Base-by-base conservation (phyloP, 1,140 invertebrate species). In the Drosophila littoralis region DNA sequence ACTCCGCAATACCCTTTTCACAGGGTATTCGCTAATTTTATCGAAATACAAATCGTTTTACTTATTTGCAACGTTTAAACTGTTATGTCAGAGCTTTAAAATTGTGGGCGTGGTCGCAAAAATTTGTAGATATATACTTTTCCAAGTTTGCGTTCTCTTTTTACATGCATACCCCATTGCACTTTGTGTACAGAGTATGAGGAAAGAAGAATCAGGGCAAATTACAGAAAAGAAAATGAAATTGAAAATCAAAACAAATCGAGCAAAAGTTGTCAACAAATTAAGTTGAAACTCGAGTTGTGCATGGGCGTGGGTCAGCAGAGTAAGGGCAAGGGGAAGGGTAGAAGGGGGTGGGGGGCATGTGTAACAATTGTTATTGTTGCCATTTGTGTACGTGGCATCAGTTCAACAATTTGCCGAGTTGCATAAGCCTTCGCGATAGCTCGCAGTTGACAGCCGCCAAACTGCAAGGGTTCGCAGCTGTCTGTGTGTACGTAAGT, bases 161-260 rank as follows among this genome's bases (percentile, higher is more conserved):
- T 5, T 28, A 28, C 5, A 28, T 28, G 22, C 22, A 28, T 28
- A 28, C 22, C 22, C 22, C 22, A 12, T 17, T 48, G 15, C 43
- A 22, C 8, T 0, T 8, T 12, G 10, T 17, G 22, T 9, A 13
- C 9, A 38, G 35, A 42, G n/a, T 2, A 55, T 36, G 2, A 32
- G 15, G 22, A 5, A 42, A 43, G 35, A 64, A 58, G n/a, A 33
- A 22, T 28, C 43, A 35, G n/a, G 33, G 8, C 12, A 63, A 50
- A 71, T 22, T n/a, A 40, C 45, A 46, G 22, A 46, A 54, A 70
- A 43, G 40, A 58, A 60, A 74, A 74, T 74, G 33, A 77, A 58
- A 77, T 75, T 75, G 59, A 59, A 71, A 59, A 76, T 66, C 76
- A 51, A 75, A 78, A 78, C 75, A 77, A 81, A 77, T 81, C 79